Base-by-base conservation (phyloP, 2,888 invertebrate species). In the Ommatoiulus sabulosus region DNA sequence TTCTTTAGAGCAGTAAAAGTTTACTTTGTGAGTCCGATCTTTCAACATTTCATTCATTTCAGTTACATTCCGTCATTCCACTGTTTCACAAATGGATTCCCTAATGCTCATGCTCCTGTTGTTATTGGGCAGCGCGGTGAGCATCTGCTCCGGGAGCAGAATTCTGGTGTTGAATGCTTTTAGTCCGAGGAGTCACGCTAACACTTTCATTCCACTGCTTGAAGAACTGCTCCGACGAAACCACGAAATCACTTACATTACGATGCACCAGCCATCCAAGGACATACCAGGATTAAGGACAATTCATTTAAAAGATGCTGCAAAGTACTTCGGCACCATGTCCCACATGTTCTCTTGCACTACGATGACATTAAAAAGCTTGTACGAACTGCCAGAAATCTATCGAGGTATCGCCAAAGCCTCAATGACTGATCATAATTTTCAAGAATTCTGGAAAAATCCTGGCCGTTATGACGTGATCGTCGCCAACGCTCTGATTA, bases 401-500 rank as follows among this genome's bases (percentile, higher is more conserved):
- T 84, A 44, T 15, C 3, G 5, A 44, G n/a, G 35, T 17, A 84
- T 84, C 44, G 17, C 15, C 44, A 84, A 5, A n/a, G 15, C 84
- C 4, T 15, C 35, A 35, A 5, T 84, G 12, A n/a, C 12, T 3
- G 84, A 84, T 35, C 7, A 3, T 0, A 44, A 6, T 0, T 44
- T 84, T 5, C 44, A 44, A 44, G 84, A 84, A 35, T 84, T 84
- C 35, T 44, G 43, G 44, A 44, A 35, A 35, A 35, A 24, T 84
- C 84, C 84, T 84, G 87, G 63, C 6, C n/a, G 3, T 24, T 87
- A 35, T 20, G 44, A 87, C 52, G 63, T 87, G 4, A 48, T 87
- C 57, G 17, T 87, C 10, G 87, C 52, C n/a, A 87, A 87, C 15
- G 48, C 87, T 12, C 8, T 87, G 0, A 20, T 87, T 7, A 87